Percentiles rank a stretch among this genome's conserved stretches.
These are phyloP conservation scores for Azemiops feae DNA, from an alignment of 2,113 vertebrate genomes.

Conservation along the genomic window DNA sequence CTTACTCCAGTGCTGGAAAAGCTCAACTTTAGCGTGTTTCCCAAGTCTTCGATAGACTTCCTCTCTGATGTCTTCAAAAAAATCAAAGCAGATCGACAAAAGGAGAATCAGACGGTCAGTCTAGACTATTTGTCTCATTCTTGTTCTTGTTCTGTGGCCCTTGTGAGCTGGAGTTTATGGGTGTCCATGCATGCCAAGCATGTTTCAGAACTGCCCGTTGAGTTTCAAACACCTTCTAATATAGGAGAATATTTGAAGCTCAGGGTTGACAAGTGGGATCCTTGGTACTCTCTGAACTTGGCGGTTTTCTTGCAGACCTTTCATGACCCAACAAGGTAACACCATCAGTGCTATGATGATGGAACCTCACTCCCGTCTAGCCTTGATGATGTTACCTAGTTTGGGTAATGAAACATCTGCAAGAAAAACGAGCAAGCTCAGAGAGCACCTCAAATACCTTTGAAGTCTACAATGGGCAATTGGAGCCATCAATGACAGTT, in stretches of 20 bases:
- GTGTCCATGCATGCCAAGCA: not conserved
- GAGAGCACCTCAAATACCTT: not conserved
- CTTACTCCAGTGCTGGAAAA: slow-evolving; percentile 60
- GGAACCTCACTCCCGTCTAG: not conserved
- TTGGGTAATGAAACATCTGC: not conserved
- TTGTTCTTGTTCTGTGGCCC: not conserved
- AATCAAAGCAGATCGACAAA: slow-evolving; percentile 67
- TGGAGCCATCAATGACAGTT: not conserved
- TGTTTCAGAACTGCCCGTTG: not conserved
- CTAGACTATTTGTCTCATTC: not conserved
- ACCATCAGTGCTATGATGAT: not conserved
- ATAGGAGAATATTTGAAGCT: too few species aligned
- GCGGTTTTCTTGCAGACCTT: not conserved
- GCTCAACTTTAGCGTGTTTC: slow-evolving; percentile 68
- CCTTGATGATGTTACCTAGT: not conserved
- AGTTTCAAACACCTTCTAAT: not conserved
- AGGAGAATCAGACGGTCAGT: slow-evolving; percentile 46
- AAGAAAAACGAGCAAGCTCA: not conserved
- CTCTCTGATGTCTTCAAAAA: slow-evolving; percentile 63
- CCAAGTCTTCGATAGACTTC: slow-evolving; percentile 59
- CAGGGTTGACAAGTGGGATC: not conserved
- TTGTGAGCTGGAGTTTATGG: not conserved
- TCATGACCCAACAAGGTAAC: not conserved
- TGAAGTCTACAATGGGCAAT: not conserved
- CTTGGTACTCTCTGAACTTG: not conserved